A percentile compares a stretch with the other conserved stretches of the same genome.
Conservation (phyloP, 2,888 invertebrate species). For the Eustalomyia histrio region DNA sequence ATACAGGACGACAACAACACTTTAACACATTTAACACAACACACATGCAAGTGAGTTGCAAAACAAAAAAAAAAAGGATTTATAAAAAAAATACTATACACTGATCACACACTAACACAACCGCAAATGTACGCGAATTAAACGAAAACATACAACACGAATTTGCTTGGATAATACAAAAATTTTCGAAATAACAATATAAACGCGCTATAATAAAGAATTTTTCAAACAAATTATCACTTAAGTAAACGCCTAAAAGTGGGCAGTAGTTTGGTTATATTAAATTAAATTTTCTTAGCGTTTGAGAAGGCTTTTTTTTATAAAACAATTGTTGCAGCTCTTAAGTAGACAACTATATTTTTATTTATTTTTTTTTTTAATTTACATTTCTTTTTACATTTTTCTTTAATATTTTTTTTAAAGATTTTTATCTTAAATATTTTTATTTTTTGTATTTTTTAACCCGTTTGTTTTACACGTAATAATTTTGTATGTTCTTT, state of each 20-base stretch:
- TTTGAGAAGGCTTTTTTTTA: too few species aligned
- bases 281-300: background rate
- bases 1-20: conserved; percentile 17
- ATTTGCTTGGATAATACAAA: background rate
- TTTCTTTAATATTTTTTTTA: conserved; percentile 27
- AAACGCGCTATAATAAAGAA: background rate
- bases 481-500: conserved; percentile 20
- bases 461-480: conserved; percentile 2
- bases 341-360: background rate
- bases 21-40: conserved; percentile 2
- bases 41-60: background rate
- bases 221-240: background rate
- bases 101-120: conserved; percentile 20
- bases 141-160: background rate
- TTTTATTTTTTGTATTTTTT: conserved; percentile 21
- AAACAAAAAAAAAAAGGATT: background rate
- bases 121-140: conserved; percentile 28
- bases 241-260: background rate
- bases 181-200: conserved; percentile 1
- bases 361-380: background rate
- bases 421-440: background rate
- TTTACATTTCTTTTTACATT: background rate
- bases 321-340: background rate
- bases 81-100: background rate
- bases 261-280: background rate